Evolutionary conservation across 1,140 invertebrate species (phyloP).

Genomic region (Drosophila sucinea): DNA sequence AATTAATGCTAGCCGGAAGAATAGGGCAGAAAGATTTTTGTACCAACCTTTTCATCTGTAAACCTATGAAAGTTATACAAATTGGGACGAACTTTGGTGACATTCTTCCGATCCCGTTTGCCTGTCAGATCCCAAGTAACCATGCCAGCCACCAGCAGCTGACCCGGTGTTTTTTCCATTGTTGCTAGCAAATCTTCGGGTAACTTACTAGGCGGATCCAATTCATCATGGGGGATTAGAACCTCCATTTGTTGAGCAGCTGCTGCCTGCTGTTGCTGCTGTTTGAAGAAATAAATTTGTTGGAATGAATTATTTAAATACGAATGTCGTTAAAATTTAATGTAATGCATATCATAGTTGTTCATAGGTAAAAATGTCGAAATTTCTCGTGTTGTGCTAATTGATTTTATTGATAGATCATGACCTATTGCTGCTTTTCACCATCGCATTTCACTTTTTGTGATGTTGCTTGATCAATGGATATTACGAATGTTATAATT

Average conservation of each 20-base stretch:
- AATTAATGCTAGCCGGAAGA: neutral
- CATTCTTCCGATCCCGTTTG: slow-evolving; percentile 84
- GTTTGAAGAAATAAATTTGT: too few relatives aligned
- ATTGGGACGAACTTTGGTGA: slow-evolving; percentile 86
- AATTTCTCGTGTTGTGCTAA: too few relatives aligned
- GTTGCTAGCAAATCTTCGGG: slow-evolving; percentile 86
- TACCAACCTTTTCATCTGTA: slow-evolving; percentile 85
- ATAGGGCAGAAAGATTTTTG: neutral
- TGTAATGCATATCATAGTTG: too few relatives aligned
- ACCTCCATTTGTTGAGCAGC: slow-evolving; percentile 83
- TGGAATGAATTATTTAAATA: too few relatives aligned
- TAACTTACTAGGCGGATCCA: slow-evolving; percentile 83
- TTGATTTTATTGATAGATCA: too few relatives aligned
- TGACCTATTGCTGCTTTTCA: too few relatives aligned
- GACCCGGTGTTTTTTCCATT: slow-evolving; percentile 86
- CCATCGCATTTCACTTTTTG: too few relatives aligned
- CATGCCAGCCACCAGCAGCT: slow-evolving; percentile 86
- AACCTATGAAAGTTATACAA: slow-evolving; percentile 87
- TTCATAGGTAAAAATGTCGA: too few relatives aligned
- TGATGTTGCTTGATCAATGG: too few relatives aligned
- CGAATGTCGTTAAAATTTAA: too few relatives aligned
- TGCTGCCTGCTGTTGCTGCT: slow-evolving; percentile 65
- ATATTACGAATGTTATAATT: too few relatives aligned
- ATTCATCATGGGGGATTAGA: slow-evolving; percentile 83
- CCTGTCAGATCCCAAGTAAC: slow-evolving; percentile 87